Percentiles rank a stretch among this genome's conserved stretches.
Conservation (phyloP, 2,888 invertebrate genomes). For the Callyntrura guangdongensis region DNA sequence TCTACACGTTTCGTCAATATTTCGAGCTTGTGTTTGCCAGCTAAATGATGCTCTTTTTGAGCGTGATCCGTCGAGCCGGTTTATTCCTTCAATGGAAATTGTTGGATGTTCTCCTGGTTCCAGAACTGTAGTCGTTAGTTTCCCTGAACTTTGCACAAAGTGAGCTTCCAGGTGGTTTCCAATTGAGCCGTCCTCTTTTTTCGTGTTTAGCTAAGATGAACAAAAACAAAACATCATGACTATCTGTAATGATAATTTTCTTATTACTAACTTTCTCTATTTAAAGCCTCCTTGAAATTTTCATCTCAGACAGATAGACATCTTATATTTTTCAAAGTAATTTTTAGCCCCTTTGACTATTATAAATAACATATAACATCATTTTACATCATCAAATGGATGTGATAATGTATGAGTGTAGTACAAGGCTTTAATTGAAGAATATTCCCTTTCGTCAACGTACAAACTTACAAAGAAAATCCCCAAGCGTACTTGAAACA, state of each 20-base stretch:
- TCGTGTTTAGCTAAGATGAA: constrained; percentile 71
- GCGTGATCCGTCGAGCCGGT: constrained; percentile 64
- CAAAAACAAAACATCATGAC: background rate
- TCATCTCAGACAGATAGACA: no score
- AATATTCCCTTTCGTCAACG: no score
- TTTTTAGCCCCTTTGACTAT: no score
- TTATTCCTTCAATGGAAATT: constrained; percentile 82
- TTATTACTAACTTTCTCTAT: background rate
- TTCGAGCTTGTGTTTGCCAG: constrained; percentile 85
- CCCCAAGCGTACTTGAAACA: no score
- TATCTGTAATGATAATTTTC: background rate
- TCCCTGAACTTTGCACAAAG: constrained; percentile 77
- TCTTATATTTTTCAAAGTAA: no score
- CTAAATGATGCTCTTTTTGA: constrained; percentile 64
- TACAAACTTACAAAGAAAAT: no score
- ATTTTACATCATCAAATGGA: no score
- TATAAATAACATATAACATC: no score
- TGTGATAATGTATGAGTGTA: background rate
- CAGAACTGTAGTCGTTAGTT: constrained; percentile 73
- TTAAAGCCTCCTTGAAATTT: no score
- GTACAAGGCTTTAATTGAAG: background rate
- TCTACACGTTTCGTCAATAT: constrained; percentile 86
- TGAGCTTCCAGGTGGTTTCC: constrained; percentile 81
- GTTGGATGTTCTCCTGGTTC: constrained; percentile 78
- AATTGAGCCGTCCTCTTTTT: constrained; percentile 76